Evolutionary conservation across 2,888 invertebrate genomes (phyloP), one percentile per base, ranked within the genome.

Genomic region (Tachystola acroxantha): DNA sequence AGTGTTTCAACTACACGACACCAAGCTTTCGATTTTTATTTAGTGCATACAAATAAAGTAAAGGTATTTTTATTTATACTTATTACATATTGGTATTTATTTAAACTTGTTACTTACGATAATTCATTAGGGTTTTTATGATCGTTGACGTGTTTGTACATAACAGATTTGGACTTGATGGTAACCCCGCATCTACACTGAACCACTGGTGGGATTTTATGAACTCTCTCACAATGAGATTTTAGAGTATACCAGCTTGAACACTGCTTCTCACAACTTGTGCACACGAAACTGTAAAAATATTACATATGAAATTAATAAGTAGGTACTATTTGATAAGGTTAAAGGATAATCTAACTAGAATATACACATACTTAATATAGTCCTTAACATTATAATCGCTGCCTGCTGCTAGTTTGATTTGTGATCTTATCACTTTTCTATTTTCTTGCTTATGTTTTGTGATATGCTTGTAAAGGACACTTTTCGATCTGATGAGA

Each of bases 111-210:
- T 44, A 77, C 82, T 76, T 62, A 88, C 88, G 77, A 72, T 35
- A 86, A 64, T 12, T 78, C 66, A 59, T 81, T 75, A 7, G 87
- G 87, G 45, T 82, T 84, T 50, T 81, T 87, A 51, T 88, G 88
- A 47, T 86, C 87, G 42, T 85, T 76, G 24, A 88, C 72, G 51
- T 88, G 88, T 58, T 88, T 87, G 47, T 88, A 88, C 54, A 89
- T 73, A 28, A 82, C 80, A 9, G 88, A 84, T 57, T 88, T 84
- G 7, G 88, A 88, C 43, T 84, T 84, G 9, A 88, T 66, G 2
- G 73, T 68, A 24, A 84, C 76, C 3, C 88, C 88, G 50, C 88
- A 88, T 19, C 64, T 58, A 50, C 88, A 89, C 32, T 70, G 60
- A 0, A 88, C 86, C 10, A 76, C 62, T 0, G 88, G 82, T 22